A percentile compares a stretch with the other conserved stretches of the same genome.
phyloP scores from a whole-genome alignment of 1,140 invertebrate species.

The Macrotrachela quadricornifera region DNA sequence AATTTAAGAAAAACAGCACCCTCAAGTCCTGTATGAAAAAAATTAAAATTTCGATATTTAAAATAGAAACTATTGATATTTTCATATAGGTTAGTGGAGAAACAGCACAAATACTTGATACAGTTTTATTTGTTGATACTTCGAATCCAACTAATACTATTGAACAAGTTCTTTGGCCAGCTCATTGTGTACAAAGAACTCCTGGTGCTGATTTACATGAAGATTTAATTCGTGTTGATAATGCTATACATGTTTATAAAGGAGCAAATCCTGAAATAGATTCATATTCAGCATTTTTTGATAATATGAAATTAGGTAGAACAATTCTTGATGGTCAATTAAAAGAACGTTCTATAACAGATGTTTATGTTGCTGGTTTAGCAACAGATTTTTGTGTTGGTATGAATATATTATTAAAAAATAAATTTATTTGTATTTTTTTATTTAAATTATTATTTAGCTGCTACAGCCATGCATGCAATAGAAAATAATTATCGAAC shows the following conservation, averaged over 20 bases:
- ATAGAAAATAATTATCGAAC: constrained; percentile 68
- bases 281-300: constrained; percentile 92
- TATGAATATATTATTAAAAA: no score
- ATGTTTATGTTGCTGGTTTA: constrained; percentile 79
- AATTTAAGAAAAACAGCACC: constrained; percentile 33
- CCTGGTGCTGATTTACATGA: constrained; percentile 80
- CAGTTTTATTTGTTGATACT: constrained; percentile 48
- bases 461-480: constrained; percentile 58
- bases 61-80: no score
- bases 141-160: background rate
- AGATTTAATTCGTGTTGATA: constrained; percentile 36
- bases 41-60: no score
- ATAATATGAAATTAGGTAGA: constrained; percentile 69
- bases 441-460: no score
- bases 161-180: constrained; percentile 50
- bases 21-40: no score
- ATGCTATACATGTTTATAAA: constrained; percentile 65
- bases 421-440: no score
- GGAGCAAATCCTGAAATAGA: constrained; percentile 81
- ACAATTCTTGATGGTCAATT: constrained; percentile 63
- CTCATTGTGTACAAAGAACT: constrained; percentile 76
- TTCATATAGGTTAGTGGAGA: no score
- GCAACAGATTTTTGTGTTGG: constrained; percentile 90
- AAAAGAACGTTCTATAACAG: constrained; percentile 53
- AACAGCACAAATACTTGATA: constrained; percentile 36